Base-by-base conservation (phyloP, 2,113 vertebrate genomes). In the Sorex fumeus region DNA sequence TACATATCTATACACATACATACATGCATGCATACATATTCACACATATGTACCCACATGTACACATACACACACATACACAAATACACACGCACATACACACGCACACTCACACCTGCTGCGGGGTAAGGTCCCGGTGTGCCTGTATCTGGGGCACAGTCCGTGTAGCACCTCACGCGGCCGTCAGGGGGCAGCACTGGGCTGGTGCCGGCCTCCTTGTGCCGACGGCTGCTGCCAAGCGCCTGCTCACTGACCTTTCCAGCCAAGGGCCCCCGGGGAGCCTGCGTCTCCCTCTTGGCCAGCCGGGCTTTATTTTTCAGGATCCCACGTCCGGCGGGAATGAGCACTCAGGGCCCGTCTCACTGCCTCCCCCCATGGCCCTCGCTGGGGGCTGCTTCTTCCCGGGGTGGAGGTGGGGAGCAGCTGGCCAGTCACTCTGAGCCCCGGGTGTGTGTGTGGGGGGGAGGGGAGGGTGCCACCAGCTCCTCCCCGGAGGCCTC, bases 101-200 rank as follows among this genome's bases (percentile, higher is more conserved):
- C 40, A 40, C 40, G 7, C 40, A 40, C 40, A 40, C 40, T 7
- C 40, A 40, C 40, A 40, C 40, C n/a, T n/a, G n/a, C n/a, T n/a
- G n/a, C n/a, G n/a, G n/a, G n/a, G n/a, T n/a, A n/a, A 40, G 40
- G 40, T 40, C 40, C 40, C 40, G 4, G 7, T 40, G 40, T 7
- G 40, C 40, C 40, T 40, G 4, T 40, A 7, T 40, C 40, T 40
- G 40, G 40, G 40, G 40, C 40, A 4, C 40, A 18, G 11, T 92
- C 45, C n/a, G 1, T 67, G 50, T 15, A n/a, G 71, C 47, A 23
- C 16, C 18, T 7, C 6, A 0, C 7, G 0, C 10, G 0, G 40
- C 93, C 95, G 94, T 66, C 57, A 94, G 93, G 84, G 69, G 96
- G 87, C 90, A 92, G 92, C 92, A 83, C 27, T 8, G 25, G 12